Base-by-base conservation (phyloP, 2,888 invertebrate species). In the Agriopis leucophaearia region DNA sequence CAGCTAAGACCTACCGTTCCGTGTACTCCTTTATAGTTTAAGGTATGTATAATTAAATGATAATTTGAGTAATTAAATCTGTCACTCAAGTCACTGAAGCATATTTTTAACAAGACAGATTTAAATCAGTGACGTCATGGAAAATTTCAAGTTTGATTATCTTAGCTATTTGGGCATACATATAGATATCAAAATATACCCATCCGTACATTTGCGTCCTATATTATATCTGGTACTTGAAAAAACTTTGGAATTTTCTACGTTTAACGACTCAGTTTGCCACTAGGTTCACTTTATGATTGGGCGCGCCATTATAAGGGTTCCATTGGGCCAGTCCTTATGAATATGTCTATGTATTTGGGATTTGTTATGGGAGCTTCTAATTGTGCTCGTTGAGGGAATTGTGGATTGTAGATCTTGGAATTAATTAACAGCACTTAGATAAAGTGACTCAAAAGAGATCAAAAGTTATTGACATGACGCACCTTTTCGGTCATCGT, bases 1-100 rank as follows among this genome's bases (percentile, higher is more conserved):
- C 3, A 27, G 27, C 27, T 27, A 5, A 27, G 27, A 27, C 27
- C 27, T 27, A 27, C 27, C 27, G 27, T 71, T 71, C 27, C 27
- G 27, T 27, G 1, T 5, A 4, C 3, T 27, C 27, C 27, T 27
- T 3, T 27, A 27, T 27, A 27, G 64, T 57, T 69, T 55, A 57
- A 59, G 66, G 65, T 47, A 54, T 67, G 54, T 69, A 64, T 70
- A 75, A 75, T 74, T 75, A 72, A 72, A 71, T 64, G 47, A 56
- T 72, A 74, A 74, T 75, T 71, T 70, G 61, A 64, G 62, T 73
- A 74, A 75, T 75, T 74, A 75, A 70, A 71, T 73, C 72, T 76
- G 76, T 76, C 76, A 66, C 72, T 76, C 73, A 74, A 74, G 57
- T 72, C 70, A 62, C 74, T 74, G 70, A 72, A 70, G 70, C 76